Conservation (phyloP, 2,888 invertebrate genomes). For the Trisateles emortualis region DNA sequence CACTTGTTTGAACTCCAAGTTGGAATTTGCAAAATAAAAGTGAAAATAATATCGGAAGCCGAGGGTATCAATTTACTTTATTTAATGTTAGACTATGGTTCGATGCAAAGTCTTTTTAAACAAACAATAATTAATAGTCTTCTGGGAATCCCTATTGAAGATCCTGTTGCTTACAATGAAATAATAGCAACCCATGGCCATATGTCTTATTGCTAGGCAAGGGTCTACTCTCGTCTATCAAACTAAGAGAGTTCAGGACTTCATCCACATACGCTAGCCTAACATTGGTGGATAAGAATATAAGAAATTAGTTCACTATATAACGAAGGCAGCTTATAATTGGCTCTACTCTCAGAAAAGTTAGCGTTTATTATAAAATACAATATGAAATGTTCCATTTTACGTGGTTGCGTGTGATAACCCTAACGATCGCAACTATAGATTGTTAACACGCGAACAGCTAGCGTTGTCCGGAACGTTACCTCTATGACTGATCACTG, state of each 20-base stretch:
- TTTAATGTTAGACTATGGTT: background rate
- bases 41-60: conserved; percentile 34
- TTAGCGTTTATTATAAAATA: conserved; percentile 32
- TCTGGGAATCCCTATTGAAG: background rate
- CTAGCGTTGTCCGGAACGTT: conserved; percentile 46
- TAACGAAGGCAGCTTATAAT: background rate
- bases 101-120: background rate
- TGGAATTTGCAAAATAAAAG: conserved; percentile 35
- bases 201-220: too few relatives aligned
- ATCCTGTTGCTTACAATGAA: background rate
- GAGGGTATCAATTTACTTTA: conserved; percentile 1
- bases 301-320: background rate
- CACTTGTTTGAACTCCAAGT: conserved; percentile 47
- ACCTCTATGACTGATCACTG: conserved; percentile 23
- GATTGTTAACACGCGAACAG: conserved; percentile 61
- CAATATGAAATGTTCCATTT: conserved; percentile 37
- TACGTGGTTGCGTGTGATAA: conserved; percentile 56
- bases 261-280: too few relatives aligned
- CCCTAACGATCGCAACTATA: conserved; percentile 42
- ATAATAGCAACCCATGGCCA: too few relatives aligned
- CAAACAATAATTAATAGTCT: background rate
- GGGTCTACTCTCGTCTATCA: too few relatives aligned
- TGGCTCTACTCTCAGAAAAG: background rate
- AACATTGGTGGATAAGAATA: too few relatives aligned
- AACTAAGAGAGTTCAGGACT: too few relatives aligned